Conservation (phyloP, 1,140 invertebrate species). For the Agraylea sexmaculata region DNA sequence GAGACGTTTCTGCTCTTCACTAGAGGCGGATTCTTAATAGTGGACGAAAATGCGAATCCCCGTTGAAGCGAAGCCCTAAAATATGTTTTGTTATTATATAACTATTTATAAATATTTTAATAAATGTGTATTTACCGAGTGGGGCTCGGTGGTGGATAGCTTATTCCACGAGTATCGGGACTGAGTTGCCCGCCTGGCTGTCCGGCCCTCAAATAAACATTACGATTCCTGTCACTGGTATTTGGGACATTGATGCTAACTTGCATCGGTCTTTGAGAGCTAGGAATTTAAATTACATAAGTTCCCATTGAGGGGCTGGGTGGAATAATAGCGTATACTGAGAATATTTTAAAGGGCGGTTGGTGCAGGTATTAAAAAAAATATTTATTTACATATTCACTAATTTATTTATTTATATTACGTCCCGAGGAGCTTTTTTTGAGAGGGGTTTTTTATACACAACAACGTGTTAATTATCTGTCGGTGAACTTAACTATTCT, state of each 20-base stretch:
- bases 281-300: no score
- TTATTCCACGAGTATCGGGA: slow-evolving; percentile 35
- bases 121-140: slow-evolving; percentile 24
- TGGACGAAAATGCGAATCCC: slow-evolving; percentile 13
- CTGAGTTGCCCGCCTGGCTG: slow-evolving; percentile 26
- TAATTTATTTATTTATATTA: no score
- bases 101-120: not conserved
- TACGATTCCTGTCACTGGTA: slow-evolving; percentile 1
- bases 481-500: no score
- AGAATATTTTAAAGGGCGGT: no score
- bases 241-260: slow-evolving; percentile 15
- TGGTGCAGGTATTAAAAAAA: no score
- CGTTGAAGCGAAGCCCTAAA: slow-evolving; percentile 15
- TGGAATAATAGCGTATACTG: no score
- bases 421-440: no score
- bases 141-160: slow-evolving; percentile 36
- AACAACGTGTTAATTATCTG: no score
- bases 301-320: no score
- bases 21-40: slow-evolving; percentile 15
- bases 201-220: slow-evolving; percentile 16
- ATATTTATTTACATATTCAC: no score
- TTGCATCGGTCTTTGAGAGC: slow-evolving; percentile 1
- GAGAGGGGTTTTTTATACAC: no score
- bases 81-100: slow-evolving; percentile 3
- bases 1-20: slow-evolving; percentile 17